phyloP scores from a whole-genome alignment of 2,797 vertebrate genomes.

The Mus caroli region DNA sequence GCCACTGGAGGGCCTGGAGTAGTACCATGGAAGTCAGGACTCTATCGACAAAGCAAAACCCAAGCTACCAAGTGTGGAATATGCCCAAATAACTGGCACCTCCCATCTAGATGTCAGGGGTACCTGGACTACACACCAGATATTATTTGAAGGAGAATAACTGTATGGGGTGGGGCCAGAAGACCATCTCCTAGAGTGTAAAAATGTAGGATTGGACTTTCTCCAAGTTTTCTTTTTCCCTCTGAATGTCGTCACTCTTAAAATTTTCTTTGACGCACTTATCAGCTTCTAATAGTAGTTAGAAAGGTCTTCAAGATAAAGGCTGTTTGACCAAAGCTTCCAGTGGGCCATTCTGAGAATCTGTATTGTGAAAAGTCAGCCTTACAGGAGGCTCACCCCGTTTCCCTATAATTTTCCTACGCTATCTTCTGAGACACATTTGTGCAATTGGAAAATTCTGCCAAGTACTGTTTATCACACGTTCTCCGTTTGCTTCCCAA shows the following conservation, averaged over 20 bases:
- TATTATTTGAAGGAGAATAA: slow-evolving; percentile 3
- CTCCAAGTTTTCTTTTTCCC: background rate
- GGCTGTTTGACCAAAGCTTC: background rate
- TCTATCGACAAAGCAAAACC: background rate
- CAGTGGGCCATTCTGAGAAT: background rate
- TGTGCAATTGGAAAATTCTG: slow-evolving; percentile 50
- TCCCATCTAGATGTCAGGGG: background rate
- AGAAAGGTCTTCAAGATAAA: slow-evolving; percentile 30
- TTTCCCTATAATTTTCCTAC: background rate
- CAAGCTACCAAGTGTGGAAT: background rate
- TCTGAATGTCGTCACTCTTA: background rate
- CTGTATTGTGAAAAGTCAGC: background rate
- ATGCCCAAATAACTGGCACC: background rate
- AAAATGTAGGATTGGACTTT: background rate
- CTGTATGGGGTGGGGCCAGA: background rate
- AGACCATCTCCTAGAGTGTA: background rate
- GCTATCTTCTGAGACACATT: slow-evolving; percentile 36
- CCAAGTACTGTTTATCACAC: slow-evolving; percentile 74
- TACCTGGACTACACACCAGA: background rate
- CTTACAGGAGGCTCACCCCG: background rate
- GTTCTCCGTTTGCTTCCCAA: slow-evolving; percentile 45
- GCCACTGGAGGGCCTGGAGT: background rate
- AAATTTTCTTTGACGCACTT: background rate
- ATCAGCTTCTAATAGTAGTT: background rate
- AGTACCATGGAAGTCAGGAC: background rate